Conservation (phyloP, 2,888 invertebrate species). For the Caenorhabditis sulstoni region DNA sequence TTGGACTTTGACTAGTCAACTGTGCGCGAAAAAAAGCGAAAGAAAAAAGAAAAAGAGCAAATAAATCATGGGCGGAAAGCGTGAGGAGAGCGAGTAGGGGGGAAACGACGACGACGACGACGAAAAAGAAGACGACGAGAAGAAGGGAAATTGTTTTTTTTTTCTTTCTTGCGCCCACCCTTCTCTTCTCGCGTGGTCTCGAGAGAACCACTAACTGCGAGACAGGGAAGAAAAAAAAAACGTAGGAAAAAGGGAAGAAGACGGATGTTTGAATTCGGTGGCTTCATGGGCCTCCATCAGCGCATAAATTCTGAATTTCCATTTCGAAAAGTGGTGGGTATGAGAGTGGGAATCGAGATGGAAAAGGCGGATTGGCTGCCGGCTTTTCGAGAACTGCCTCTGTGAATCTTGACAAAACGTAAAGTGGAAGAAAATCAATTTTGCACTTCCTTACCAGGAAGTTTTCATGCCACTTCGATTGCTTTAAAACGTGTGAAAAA, state of each 20-base stretch:
- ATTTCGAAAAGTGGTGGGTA: neutral
- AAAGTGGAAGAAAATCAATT: neutral
- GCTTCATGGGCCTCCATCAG: conserved; percentile 9
- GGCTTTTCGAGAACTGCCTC: neutral
- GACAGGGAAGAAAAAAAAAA: conserved; percentile 9
- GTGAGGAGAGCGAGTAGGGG: conserved; percentile 27
- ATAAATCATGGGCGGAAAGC: conserved; percentile 58
- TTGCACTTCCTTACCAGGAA: neutral
- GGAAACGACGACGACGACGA: conserved; percentile 36
- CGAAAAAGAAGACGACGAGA: conserved; percentile 12
- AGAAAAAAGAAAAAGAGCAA: conserved; percentile 54
- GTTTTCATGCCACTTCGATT: too few relatives aligned
- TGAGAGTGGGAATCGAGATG: too few relatives aligned
- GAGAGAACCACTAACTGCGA: conserved; percentile 42
- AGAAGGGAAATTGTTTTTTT: conserved; percentile 52
- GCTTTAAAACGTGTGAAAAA: neutral
- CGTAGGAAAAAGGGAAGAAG: conserved; percentile 2
- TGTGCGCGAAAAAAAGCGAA: conserved; percentile 27
- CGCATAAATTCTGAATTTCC: conserved; percentile 14
- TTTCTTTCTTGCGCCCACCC: conserved; percentile 47
- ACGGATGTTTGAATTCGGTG: conserved; percentile 50
- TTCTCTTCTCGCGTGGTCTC: conserved; percentile 42
- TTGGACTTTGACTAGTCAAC: conserved; percentile 2
- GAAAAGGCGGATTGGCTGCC: neutral
- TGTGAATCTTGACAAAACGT: neutral